Conservation (phyloP, 2,888 invertebrate genomes). For the Gymnosoma rotundatum region DNA sequence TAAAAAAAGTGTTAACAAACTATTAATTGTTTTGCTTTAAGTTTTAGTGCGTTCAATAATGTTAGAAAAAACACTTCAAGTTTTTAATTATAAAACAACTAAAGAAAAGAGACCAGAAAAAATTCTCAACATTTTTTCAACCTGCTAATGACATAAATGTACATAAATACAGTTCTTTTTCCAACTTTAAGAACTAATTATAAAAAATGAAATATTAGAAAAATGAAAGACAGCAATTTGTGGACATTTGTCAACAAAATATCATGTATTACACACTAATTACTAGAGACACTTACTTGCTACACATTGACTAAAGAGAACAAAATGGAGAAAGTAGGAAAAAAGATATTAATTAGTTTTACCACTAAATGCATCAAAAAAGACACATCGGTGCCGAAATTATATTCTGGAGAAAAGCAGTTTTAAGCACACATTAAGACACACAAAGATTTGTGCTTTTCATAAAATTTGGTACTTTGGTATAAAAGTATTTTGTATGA, state of each 20-base stretch:
- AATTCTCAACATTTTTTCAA: too few relatives aligned
- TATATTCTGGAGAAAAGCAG: too few relatives aligned
- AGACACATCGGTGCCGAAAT: too few relatives aligned
- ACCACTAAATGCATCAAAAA: too few relatives aligned
- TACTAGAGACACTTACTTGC: constrained; percentile 24
- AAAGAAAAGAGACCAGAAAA: too few relatives aligned
- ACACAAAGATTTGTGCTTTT: too few relatives aligned
- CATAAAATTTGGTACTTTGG: too few relatives aligned
- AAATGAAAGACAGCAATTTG: constrained; percentile 59
- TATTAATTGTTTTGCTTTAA: constrained; percentile 28
- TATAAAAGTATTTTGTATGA: too few relatives aligned
- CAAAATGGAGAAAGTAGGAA: background rate
- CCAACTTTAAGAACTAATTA: constrained; percentile 45
- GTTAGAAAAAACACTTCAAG: background rate
- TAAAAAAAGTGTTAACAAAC: constrained; percentile 14
- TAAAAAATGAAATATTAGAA: constrained; percentile 52
- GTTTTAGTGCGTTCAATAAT: constrained; percentile 1
- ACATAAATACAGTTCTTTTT: background rate
- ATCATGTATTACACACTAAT: constrained; percentile 48
- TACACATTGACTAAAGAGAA: constrained; percentile 6
- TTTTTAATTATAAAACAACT: too few relatives aligned
- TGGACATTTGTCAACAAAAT: constrained; percentile 66
- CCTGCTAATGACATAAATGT: too few relatives aligned
- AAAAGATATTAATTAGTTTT: background rate
- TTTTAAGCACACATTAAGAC: too few relatives aligned